Percentiles rank a stretch among this genome's conserved stretches.
These are phyloP conservation scores for Sorex fumeus DNA, from an alignment of 2,113 vertebrate species.

Conservation along the genomic window DNA sequence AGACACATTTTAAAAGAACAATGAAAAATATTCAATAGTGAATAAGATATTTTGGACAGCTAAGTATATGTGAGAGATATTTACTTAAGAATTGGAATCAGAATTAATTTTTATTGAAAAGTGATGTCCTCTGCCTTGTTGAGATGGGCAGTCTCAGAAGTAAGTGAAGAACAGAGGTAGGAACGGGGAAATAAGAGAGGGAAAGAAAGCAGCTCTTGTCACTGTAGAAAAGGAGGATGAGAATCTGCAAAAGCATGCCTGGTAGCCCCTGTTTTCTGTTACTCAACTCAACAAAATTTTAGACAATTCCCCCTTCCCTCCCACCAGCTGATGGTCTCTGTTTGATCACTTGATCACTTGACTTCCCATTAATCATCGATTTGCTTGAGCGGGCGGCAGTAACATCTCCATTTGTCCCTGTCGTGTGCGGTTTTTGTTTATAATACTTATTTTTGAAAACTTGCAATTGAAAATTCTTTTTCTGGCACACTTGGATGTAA, in stretches of 20 bases:
- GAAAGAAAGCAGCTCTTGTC: neutral
- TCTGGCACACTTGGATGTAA: neutral
- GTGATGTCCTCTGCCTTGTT: neutral
- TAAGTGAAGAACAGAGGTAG: neutral
- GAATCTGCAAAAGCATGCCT: too few species aligned
- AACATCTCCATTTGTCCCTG: too few species aligned
- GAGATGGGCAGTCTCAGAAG: neutral
- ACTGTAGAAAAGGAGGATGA: neutral
- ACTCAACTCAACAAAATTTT: neutral
- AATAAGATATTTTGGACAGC: neutral
- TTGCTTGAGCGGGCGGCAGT: too few species aligned
- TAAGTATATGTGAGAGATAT: neutral
- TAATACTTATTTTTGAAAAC: neutral
- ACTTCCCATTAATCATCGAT: too few species aligned
- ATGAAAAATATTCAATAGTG: neutral
- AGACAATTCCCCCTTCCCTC: neutral
- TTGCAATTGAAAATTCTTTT: neutral
- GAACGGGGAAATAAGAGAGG: neutral
- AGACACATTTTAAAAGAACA: neutral
- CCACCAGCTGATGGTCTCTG: neutral
- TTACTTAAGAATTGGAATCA: neutral
- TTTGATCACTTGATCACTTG: too few species aligned
- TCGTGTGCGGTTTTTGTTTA: too few species aligned
- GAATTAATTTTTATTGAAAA: neutral
- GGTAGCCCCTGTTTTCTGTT: too few species aligned